Evolutionary conservation across 37 sponge, comb jelly and placozoan genomes (phyloP), one percentile per base, ranked within the genome.

Genomic region (Petrosia ficiformis): DNA sequence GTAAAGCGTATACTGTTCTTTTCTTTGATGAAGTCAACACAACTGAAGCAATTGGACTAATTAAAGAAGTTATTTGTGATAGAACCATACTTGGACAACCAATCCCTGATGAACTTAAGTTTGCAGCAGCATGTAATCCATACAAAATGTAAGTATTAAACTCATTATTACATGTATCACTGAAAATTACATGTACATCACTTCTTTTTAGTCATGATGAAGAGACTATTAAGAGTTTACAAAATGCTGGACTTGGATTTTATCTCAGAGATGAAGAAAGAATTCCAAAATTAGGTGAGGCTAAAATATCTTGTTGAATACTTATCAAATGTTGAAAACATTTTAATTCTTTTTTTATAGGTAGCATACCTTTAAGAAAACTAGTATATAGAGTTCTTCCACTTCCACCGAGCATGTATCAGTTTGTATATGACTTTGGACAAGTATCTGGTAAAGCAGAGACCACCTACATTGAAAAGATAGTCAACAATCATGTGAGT

Each of bases 351-450:
- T 22, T 5, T 61, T 29, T 30, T 48, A 37, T 74, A 91, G 91
- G 91, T 4, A 68, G 67, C 8, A 86, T 93, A 59, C 98, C 98
- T 24, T 86, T 97, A 39, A 73, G 98, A 34, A 87, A 92, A 39
- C 69, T 97, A 48, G 98, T 97, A 38, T 97, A 97, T 68, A 82
- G 98, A 35, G 98, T 97, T 33, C 80, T 94, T 64, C 90, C 89
- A 29, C 84, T 97, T 3, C 98, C 98, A 65, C 84, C 89, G 43
- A 91, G 95, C 33, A 82, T 97, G 93, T 67, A 83, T 70, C 89
- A 92, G 35, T 85, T 92, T 10, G 89, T 97, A 31, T 97, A 94
- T 92, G 98, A 97, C 88, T 97, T 94, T 85, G 98, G 98, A 57
- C 81, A 86, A 35, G 75, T 97, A 32, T 77, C 75, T 36, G 41